These are phyloP conservation scores for Callionymus lyra DNA, from an alignment of 2,113 vertebrate species.

Conservation along the genomic window DNA sequence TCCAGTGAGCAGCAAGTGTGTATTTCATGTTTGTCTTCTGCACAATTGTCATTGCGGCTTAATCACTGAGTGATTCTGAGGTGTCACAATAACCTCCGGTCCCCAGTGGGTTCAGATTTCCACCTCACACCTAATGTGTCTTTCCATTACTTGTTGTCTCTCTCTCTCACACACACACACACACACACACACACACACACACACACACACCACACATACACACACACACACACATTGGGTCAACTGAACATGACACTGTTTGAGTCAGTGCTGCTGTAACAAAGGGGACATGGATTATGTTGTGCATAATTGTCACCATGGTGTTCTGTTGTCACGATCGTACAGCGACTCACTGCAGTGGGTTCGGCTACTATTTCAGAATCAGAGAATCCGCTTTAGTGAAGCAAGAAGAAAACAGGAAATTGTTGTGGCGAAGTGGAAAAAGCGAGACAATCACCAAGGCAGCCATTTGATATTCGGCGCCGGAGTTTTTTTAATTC, in stretches of 20 bases:
- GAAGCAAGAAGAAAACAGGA: too few species aligned
- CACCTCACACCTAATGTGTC: slow-evolving; percentile 38
- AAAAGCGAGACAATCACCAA: too few species aligned
- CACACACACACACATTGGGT: slow-evolving; percentile 5
- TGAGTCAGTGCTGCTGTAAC: slow-evolving; percentile 11
- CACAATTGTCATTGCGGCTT: not conserved
- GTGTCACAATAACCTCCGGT: slow-evolving; percentile 16
- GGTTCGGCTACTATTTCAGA: too few species aligned
- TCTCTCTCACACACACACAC: not conserved
- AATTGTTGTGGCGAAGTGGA: too few species aligned
- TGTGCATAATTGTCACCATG: slow-evolving; percentile 2
- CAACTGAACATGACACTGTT: slow-evolving; percentile 37
- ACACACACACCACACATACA: slow-evolving; percentile 3
- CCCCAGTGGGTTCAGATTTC: slow-evolving; percentile 30
- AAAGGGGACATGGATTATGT: slow-evolving; percentile 32
- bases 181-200: slow-evolving; percentile 4
- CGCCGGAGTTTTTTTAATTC: too few species aligned
- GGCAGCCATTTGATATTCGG: too few species aligned
- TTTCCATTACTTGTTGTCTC: slow-evolving; percentile 24
- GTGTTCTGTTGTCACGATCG: slow-evolving; percentile 7
- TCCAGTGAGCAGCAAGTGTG: too few species aligned
- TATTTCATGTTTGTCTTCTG: too few species aligned
- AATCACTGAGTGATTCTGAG: slow-evolving; percentile 18
- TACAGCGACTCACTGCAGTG: too few species aligned
- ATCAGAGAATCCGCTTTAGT: too few species aligned